A percentile compares a stretch with the other conserved stretches of the same genome.
These are phyloP conservation scores for Platalea minor DNA, from an alignment of 2,797 vertebrate genomes.

Conservation along the genomic window DNA sequence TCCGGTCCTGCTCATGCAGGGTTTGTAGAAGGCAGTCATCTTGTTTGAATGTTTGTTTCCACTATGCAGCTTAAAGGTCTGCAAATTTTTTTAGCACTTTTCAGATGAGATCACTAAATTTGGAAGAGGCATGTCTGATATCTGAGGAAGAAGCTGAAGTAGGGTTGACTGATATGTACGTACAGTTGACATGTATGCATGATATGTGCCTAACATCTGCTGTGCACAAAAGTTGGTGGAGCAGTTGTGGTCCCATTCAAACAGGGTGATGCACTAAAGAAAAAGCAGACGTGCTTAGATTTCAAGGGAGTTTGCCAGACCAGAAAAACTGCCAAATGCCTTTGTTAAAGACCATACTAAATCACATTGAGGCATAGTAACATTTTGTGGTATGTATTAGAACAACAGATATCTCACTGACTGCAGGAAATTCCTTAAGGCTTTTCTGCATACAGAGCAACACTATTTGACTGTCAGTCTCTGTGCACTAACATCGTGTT, in stretches of 20 bases:
- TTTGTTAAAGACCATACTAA: not conserved
- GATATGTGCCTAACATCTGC: not conserved
- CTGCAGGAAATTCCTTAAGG: not conserved
- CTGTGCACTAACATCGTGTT: accelerated
- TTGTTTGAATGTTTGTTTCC: not conserved
- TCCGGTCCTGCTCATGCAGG: not conserved
- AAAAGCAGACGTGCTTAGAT: not conserved
- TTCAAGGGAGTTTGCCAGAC: not conserved
- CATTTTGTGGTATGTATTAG: not conserved
- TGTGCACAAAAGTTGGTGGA: not conserved
- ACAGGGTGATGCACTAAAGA: not conserved
- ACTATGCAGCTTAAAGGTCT: not conserved
- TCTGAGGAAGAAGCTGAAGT: not conserved
- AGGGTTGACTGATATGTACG: not conserved
- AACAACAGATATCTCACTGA: not conserved
- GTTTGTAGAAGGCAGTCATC: not conserved
- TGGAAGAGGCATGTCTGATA: not conserved
- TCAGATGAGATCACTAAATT: not conserved
- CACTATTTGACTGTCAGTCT: not conserved
- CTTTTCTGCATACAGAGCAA: not conserved
- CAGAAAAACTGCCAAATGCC: not conserved
- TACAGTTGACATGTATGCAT: accelerated
- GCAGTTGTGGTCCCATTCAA: not conserved
- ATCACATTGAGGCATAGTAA: not conserved
- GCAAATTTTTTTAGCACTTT: not conserved